Evolutionary conservation across 2,888 invertebrate species (phyloP), one percentile per base, ranked within the genome.

Genomic region (Epirrita christyi): DNA sequence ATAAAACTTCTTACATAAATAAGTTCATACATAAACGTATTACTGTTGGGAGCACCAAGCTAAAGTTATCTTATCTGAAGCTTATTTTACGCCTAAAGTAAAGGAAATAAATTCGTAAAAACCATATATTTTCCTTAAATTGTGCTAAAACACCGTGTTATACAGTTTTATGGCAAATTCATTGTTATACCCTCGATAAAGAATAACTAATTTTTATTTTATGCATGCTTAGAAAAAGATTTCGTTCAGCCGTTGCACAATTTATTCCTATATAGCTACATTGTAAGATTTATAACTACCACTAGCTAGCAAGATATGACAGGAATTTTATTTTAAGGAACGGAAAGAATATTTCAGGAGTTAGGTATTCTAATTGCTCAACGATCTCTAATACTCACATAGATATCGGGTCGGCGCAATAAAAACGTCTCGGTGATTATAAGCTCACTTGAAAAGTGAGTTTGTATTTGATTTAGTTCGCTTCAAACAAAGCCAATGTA

Each of bases 121-220:
- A 50, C 32, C 45, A 50, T 59, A 54, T 21, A 54, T 59, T 59
- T 29, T 34, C 44, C 46, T 44, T 38, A 49, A 41, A 37, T 32
- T 29, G 36, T 15, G 49, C 21, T 50, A 49, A 44, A 62, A 70
- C 64, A 63, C 55, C 55, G 37, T 58, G 56, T 55, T 67, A 67
- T 53, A 66, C 56, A 61, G 66, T 64, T 68, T 45, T 62, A 50
- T 56, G 36, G 45, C 42, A 45, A 65, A 67, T 66, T 67, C 65
- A 75, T 70, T 61, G 54, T 53, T 53, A 61, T 67, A 60, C 64
- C 63, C 65, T 65, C 64, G 59, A 70, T 75, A 72, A 72, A 75
- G 66, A 61, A 66, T 68, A 65, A 60, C 50, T 53, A 66, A 72
- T 73, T 74, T 64, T 67, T 63, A 69, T 72, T 70, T 68, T 70